phyloP scores from a whole-genome alignment of 2,888 invertebrate genomes.

The Corythucha ciliata region DNA sequence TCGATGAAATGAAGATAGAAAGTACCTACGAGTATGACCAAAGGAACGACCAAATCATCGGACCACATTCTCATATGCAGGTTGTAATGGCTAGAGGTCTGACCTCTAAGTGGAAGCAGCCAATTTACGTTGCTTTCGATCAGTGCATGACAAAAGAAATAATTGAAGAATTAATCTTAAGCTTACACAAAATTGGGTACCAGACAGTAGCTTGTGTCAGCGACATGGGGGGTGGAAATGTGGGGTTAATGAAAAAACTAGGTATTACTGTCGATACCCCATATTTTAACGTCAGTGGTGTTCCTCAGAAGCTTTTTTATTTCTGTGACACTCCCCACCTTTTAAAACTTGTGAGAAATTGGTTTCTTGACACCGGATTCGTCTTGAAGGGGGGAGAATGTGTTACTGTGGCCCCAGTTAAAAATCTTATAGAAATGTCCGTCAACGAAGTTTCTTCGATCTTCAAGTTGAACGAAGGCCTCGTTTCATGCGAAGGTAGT shows the following conservation, averaged over 20 bases:
- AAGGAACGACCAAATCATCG: background rate
- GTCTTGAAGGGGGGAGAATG: background rate
- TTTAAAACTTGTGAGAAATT: background rate
- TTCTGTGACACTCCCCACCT: background rate
- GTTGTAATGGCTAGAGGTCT: background rate
- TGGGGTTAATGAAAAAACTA: background rate
- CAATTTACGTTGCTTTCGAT: background rate
- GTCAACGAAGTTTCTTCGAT: background rate
- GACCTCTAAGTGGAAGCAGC: background rate
- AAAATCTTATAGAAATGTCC: background rate
- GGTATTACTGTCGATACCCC: background rate
- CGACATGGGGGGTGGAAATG: background rate
- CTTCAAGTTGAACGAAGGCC: background rate
- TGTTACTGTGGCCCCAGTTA: background rate
- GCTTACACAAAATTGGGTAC: background rate
- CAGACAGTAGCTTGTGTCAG: background rate
- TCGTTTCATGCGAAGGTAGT: background rate
- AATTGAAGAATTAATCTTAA: background rate
- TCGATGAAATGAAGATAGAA: background rate
- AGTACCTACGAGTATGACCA: background rate
- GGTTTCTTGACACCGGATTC: background rate
- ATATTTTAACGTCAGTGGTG: background rate
- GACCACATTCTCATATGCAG: background rate
- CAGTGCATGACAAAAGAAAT: background rate
- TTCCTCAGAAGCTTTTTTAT: background rate